These are phyloP conservation scores for Polydrusus pterygomalis DNA, from an alignment of 2,888 invertebrate genomes.

Conservation along the genomic window DNA sequence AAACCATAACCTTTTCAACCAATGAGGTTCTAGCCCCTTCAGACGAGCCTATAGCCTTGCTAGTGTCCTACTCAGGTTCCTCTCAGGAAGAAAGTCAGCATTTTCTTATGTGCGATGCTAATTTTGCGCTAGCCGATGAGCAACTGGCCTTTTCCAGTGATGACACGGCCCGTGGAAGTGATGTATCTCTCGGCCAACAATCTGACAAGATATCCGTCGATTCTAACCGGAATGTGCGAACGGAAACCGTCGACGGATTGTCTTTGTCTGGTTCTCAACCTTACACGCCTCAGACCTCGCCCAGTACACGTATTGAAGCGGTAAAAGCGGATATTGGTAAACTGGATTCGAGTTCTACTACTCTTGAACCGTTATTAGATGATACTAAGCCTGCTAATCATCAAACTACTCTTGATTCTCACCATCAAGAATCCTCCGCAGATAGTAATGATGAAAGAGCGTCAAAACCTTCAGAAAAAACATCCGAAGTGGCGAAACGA, in stretches of 20 bases:
- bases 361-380: background rate
- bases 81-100: slow-evolving; percentile 9
- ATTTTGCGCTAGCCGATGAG: background rate
- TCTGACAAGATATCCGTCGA: background rate
- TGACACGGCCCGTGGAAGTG: background rate
- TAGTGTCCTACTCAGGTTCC: background rate
- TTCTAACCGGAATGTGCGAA: background rate
- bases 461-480: background rate
- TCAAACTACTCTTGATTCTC: background rate
- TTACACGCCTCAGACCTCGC: slow-evolving; percentile 8
- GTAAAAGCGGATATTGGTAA: background rate
- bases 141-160: background rate
- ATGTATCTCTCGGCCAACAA: background rate
- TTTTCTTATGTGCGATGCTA: background rate
- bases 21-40: slow-evolving; percentile 12
- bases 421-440: background rate
- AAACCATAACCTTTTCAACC: slow-evolving; percentile 15
- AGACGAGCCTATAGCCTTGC: background rate
- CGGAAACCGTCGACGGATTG: background rate
- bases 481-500: background rate
- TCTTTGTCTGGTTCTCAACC: slow-evolving; percentile 18
- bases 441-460: background rate
- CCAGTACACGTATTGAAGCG: slow-evolving; percentile 1
- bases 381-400: too few species aligned
- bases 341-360: background rate